Conservation (phyloP, 2,888 invertebrate species). For the Calameuta idolon region DNA sequence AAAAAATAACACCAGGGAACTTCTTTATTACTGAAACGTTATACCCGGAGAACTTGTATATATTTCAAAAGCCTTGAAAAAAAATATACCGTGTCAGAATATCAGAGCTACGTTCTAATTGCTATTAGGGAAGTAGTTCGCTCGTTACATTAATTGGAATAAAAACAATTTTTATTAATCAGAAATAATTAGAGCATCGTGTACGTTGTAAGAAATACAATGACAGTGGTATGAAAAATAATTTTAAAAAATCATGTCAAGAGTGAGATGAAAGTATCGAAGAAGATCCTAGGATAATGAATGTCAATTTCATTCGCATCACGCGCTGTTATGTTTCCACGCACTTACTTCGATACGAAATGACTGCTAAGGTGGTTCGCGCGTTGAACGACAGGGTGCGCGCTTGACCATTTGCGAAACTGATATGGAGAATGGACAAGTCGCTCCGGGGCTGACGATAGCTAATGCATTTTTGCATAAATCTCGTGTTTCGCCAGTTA, state of each 20-base stretch:
- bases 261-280: neutral
- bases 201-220: neutral
- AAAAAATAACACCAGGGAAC: neutral
- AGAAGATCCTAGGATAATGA: neutral
- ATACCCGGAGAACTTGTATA: too few species aligned
- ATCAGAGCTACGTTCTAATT: slow-evolving; percentile 12
- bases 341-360: neutral
- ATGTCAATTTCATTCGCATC: neutral
- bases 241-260: neutral
- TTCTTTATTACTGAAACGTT: too few species aligned
- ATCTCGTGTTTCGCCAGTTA: neutral
- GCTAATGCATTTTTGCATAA: neutral
- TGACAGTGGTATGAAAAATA: neutral
- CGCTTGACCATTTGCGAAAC: neutral
- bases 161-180: neutral
- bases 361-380: neutral
- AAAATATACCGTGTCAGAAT: slow-evolving; percentile 21
- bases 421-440: neutral
- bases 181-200: neutral
- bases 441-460: neutral
- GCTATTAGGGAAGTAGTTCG: neutral
- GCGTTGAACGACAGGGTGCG: neutral
- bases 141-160: neutral
- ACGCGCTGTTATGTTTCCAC: neutral
- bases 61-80: neutral